Evolutionary conservation across 1,140 invertebrate species (phyloP), one percentile per base, ranked within the genome.

Genomic region (Phortica variegata): DNA sequence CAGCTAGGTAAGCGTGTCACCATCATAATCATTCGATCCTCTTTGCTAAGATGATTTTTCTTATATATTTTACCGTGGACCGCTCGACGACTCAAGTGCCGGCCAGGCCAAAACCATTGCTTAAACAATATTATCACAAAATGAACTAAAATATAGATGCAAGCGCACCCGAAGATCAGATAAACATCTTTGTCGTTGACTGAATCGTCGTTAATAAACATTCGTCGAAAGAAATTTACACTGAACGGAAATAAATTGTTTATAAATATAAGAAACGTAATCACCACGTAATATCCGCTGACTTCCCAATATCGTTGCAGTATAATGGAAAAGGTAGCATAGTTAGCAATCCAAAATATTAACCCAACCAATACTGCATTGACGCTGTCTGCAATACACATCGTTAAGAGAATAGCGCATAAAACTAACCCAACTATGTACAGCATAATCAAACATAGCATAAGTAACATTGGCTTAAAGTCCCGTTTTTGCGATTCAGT

Each of bases 281-380:
- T 48, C 29, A 50, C 41, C 3, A 61, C 21, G 33, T 61, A 57
- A 15, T 38, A 21, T 5, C 56, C 44, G 23, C 43, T 56, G 2
- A 44, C 23, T 2, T 57, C 52, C 54, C 54, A 57, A 20, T 59
- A 70, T 4, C 54, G 52, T 9, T 56, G 47, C 9, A 66, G 10
- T 0, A 73, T 47, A 7, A 57, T 49, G 2, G 55, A 41, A 31
- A 73, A 73, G 7, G 57, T 37, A 1, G 61, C 60, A 52, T 70
- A 73, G 13, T 56, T 49, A 5, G 60, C 56, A 1, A 73, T 12
- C 69, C 69, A 73, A 10, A 65, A 18, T 0, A 52, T 13, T 7
- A 65, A 13, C 0, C 36, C 57, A 15, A 60, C 63, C 0, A 70
- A 48, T 1, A 70, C 43, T 0, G 50, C 55, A 15, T 73, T 66